Base-by-base conservation (phyloP, 2,888 invertebrate genomes). In the Nomada goodeniana region DNA sequence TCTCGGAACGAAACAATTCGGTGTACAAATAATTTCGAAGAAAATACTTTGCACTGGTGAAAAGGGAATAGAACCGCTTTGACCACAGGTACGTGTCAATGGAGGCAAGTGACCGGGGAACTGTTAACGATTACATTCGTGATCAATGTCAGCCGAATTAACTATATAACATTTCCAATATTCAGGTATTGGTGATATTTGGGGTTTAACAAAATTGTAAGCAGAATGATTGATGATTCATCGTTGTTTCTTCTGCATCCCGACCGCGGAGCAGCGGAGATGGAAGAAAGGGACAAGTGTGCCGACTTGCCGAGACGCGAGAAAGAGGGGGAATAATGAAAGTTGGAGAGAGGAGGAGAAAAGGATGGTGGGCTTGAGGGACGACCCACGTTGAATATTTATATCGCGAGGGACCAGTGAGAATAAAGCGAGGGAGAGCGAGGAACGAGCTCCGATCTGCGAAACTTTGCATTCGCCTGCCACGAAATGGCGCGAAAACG, bases 321-420 rank as follows among this genome's bases (percentile, higher is more conserved):
- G 55, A 15, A n/a, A 61, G 13, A 57, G 71, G 61, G 9, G 42
- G 18, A 20, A 1, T 10, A 0, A 13, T 13, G 20, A 11, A 23
- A 71, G 50, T 18, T 20, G 26, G 47, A 36, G 11, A 29, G 60
- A 36, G 64, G 52, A n/a, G 57, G 52, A 36, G 80, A 72, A 68
- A 60, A 65, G 67, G 80, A 79, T 72, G 78, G 70, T 72, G 52
- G 61, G 15, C 74, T 65, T 59, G 85, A 84, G 80, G 81, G 85
- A 86, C 85, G 86, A 88, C 83, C 88, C 89, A 91, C 90, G 87
- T 88, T 87, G 90, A 91, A 91, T 91, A 91, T 91, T 91, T 91
- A 90, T 91, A 91, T 91, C 91, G 88, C 74, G 82, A 83, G 78
- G 79, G 80, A 82, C 80, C 87, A 82, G 74, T 84, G 73, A 86